Evolutionary conservation across 2,888 invertebrate genomes (phyloP).

Genomic region (Eucera pruinosa): DNA sequence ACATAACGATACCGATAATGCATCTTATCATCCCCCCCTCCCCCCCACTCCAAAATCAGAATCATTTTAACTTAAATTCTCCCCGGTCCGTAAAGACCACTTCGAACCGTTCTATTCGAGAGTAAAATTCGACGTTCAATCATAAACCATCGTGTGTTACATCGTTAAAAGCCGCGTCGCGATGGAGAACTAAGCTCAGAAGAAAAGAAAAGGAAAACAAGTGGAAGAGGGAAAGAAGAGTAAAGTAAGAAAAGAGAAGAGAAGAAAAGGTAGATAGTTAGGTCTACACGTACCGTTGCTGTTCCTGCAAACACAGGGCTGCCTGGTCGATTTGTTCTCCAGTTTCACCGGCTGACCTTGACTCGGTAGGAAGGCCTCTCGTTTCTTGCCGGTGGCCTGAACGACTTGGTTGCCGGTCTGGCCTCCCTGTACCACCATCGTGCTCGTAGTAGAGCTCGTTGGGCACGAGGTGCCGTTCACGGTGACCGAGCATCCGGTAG

Average conservation of each 20-base stretch:
- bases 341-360: constrained; percentile 82
- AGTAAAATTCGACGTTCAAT: constrained; percentile 13
- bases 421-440: constrained; percentile 76
- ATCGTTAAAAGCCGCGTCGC: constrained; percentile 29
- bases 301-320: constrained; percentile 80
- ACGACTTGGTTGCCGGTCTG: constrained; percentile 71
- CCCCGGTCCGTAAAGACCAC: too few species aligned
- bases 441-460: constrained; percentile 74
- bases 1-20: too few species aligned
- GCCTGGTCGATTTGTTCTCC: constrained; percentile 79
- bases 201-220: too few species aligned
- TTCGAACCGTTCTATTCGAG: not conserved
- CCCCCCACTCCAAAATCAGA: too few species aligned
- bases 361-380: constrained; percentile 79
- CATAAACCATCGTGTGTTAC: constrained; percentile 6
- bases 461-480: constrained; percentile 77
- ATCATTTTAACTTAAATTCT: too few species aligned
- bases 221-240: not conserved
- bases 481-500: constrained; percentile 85
- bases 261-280: not conserved
- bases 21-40: too few species aligned
- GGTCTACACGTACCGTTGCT: constrained; percentile 74
- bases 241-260: not conserved
- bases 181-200: not conserved
- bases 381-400: constrained; percentile 76